Percentiles rank a stretch among this genome's conserved stretches.
Evolutionary conservation across 2,113 vertebrate genomes (phyloP).

Genomic region (Parus major): DNA sequence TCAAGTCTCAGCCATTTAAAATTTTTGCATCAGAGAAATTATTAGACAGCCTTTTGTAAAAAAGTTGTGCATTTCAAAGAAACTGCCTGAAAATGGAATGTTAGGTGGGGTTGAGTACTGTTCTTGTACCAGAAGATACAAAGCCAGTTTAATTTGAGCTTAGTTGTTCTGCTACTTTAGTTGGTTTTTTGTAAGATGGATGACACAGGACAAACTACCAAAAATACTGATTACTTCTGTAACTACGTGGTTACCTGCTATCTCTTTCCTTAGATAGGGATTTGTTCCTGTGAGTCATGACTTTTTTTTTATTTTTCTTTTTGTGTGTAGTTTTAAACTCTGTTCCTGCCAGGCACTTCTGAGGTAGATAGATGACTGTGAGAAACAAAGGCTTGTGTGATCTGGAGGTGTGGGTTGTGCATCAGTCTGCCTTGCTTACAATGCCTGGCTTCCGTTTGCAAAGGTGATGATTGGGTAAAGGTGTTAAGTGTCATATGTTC

Average conservation of each 20-base stretch:
- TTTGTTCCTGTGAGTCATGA: neutral
- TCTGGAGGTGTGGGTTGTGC: neutral
- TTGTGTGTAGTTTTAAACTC: neutral
- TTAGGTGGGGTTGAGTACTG: neutral
- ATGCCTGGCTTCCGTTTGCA: neutral
- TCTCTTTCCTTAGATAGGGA: neutral
- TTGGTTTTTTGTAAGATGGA: neutral
- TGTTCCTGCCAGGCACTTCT: neutral
- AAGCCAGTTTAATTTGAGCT: neutral
- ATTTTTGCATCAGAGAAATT: neutral
- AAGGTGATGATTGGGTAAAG: neutral
- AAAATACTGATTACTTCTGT: neutral
- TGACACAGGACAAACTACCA: neutral
- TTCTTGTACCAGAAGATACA: neutral
- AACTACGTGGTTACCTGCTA: accelerated
- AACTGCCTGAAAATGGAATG: neutral
- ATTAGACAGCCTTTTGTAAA: neutral
- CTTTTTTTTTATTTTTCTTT: neutral
- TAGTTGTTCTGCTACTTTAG: neutral
- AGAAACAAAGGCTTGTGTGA: neutral
- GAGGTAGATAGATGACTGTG: neutral
- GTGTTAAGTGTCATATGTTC: neutral
- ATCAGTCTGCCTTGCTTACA: neutral
- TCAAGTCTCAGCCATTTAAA: neutral
- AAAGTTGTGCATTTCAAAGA: neutral